These are phyloP conservation scores for Leucopsar rothschildi DNA, from an alignment of 2,113 vertebrate genomes.

Conservation along the genomic window DNA sequence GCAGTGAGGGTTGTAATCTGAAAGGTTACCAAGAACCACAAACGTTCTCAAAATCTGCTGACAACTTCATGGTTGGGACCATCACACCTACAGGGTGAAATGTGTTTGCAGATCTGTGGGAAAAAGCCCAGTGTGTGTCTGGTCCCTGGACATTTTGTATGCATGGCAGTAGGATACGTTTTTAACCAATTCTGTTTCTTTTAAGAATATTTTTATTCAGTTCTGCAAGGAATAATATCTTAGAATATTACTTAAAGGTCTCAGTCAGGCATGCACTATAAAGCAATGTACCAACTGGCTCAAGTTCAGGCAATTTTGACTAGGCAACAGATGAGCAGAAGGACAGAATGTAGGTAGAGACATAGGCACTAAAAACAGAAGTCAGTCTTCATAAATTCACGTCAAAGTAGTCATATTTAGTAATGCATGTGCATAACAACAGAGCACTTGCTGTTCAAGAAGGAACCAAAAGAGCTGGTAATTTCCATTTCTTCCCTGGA, in stretches of 20 bases:
- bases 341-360: background rate
- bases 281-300: background rate
- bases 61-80: background rate
- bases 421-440: background rate
- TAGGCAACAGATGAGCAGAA: background rate
- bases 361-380: background rate
- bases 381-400: background rate
- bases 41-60: background rate
- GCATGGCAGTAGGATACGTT: background rate
- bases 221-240: background rate
- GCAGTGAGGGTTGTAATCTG: background rate
- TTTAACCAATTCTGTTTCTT: background rate
- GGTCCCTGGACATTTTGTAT: background rate
- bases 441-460: background rate
- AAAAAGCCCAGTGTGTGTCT: background rate
- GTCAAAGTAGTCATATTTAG: background rate
- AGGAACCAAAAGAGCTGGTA: background rate
- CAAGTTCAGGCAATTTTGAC: background rate
- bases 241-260: background rate
- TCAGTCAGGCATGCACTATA: background rate
- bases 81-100: background rate
- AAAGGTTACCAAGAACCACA: background rate
- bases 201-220: background rate
- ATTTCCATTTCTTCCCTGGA: background rate
- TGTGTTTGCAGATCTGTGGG: background rate